Percentiles rank a stretch among this genome's conserved stretches.
Evolutionary conservation across 2,797 vertebrate genomes (phyloP).

Genomic region (Myotis pilosus): DNA sequence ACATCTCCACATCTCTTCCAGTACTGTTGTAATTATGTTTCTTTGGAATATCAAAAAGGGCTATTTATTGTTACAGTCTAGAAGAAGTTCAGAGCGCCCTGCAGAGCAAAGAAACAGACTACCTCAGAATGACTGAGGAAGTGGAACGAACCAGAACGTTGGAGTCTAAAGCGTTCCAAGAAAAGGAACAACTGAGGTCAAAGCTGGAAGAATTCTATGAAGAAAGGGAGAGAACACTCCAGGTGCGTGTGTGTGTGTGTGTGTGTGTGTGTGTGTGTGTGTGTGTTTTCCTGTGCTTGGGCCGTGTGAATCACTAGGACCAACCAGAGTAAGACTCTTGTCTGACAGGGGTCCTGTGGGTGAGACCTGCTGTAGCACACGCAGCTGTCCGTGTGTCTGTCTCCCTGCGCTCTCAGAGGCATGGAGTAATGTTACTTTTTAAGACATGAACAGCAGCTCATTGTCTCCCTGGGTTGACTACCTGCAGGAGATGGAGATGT

Average conservation of each 20-base stretch:
- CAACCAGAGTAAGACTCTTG: background rate
- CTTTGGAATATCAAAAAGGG: background rate
- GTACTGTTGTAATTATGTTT: background rate
- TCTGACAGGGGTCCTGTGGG: background rate
- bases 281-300: background rate
- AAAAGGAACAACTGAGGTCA: slow-evolving; percentile 86
- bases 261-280: slow-evolving; percentile 55
- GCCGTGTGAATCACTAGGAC: background rate
- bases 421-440: background rate
- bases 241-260: slow-evolving; percentile 69
- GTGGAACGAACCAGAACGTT: slow-evolving; percentile 81
- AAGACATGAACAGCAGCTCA: background rate
- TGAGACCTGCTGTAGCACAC: background rate
- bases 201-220: slow-evolving; percentile 83
- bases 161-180: slow-evolving; percentile 85
- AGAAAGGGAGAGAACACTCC: slow-evolving; percentile 81
- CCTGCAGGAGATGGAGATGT: slow-evolving; percentile 89
- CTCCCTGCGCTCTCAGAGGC: background rate
- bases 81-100: slow-evolving; percentile 78
- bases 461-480: slow-evolving; percentile 39
- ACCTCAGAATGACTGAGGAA: slow-evolving; percentile 78
- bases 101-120: slow-evolving; percentile 71
- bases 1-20: background rate
- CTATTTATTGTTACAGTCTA: slow-evolving; percentile 75
- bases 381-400: background rate